Conservation (phyloP, 2,113 vertebrate species). For the Pipa parva region DNA sequence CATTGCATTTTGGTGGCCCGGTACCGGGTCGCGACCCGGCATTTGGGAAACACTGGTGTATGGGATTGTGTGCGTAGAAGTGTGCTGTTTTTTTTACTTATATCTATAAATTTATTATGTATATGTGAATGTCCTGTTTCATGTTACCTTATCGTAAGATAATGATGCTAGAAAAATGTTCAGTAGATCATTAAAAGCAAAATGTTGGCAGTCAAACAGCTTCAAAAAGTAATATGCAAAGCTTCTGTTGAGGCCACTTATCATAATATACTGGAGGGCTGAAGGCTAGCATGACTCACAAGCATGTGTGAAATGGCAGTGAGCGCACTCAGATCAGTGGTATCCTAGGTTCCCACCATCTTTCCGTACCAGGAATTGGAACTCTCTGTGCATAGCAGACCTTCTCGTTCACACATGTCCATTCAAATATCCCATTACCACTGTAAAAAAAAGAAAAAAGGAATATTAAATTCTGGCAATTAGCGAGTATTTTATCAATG, state of each 20-base stretch:
- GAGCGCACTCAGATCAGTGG: not conserved
- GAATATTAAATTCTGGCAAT: not conserved
- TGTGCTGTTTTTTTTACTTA: no score
- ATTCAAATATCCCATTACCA: conserved; percentile 29
- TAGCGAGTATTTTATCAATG: no score
- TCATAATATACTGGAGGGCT: not conserved
- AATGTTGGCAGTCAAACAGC: not conserved
- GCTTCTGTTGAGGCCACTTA: not conserved
- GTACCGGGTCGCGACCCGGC: no score
- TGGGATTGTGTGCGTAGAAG: no score
- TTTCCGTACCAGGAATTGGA: not conserved
- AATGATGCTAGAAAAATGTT: not conserved
- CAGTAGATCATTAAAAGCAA: not conserved
- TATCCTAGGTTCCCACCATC: not conserved
- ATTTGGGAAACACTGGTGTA: no score
- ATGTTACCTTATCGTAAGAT: no score
- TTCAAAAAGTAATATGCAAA: not conserved
- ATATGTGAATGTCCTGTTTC: no score
- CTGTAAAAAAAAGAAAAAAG: conserved; percentile 12
- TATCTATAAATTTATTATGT: no score
- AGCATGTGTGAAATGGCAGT: no score
- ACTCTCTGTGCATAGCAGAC: conserved; percentile 53
- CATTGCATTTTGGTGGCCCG: no score
- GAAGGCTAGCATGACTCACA: not conserved
- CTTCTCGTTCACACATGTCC: conserved; percentile 39